phyloP scores from a whole-genome alignment of 2,113 vertebrate genomes.

The Turdus rufiventris region DNA sequence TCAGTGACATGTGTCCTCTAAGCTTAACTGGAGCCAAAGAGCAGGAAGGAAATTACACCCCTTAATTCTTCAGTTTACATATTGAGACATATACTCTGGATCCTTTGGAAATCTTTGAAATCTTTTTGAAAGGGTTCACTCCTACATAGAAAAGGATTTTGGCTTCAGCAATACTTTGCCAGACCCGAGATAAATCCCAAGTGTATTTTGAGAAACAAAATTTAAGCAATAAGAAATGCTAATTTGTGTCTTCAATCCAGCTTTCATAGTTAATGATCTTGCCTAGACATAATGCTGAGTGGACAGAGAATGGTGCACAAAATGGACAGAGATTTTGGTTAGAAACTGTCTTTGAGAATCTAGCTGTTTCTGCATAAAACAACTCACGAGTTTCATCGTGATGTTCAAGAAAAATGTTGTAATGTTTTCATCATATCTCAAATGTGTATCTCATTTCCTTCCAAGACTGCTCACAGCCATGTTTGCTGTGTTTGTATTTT shows the following conservation, averaged over 20 bases:
- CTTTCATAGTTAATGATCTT: neutral
- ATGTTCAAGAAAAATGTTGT: neutral
- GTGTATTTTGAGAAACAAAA: neutral
- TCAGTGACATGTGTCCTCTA: neutral
- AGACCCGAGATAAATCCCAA: neutral
- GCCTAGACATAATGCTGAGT: neutral
- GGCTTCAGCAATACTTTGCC: neutral
- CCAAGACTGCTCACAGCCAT: neutral
- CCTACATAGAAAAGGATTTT: neutral
- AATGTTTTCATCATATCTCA: neutral
- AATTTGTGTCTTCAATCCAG: neutral
- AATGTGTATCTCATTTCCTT: neutral
- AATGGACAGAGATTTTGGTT: neutral
- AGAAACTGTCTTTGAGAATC: neutral
- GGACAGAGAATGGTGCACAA: neutral
- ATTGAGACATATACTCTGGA: neutral
- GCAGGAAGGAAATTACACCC: neutral
- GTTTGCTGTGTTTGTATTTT: neutral
- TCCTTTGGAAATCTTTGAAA: neutral
- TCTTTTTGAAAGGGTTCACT: neutral
- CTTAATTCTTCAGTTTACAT: neutral
- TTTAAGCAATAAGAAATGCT: neutral
- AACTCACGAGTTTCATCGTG: neutral
- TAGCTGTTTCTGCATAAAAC: neutral
- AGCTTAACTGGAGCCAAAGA: neutral